These are phyloP conservation scores for Pegea sp. DNA, from an alignment of 23 tunicate genomes.

Conservation along the genomic window DNA sequence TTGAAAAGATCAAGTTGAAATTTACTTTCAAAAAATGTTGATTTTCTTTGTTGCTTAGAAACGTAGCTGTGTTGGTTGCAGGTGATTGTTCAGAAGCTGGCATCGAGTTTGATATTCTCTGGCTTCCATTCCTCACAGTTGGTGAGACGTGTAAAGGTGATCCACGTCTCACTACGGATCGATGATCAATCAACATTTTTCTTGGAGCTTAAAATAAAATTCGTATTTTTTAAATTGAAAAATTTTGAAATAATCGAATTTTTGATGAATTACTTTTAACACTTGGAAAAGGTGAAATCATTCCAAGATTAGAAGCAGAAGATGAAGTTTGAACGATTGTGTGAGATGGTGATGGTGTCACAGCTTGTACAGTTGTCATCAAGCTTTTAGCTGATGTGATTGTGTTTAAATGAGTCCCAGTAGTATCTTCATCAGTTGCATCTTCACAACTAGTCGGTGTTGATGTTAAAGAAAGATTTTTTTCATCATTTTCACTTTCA, in stretches of 20 bases:
- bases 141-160: slow-evolving; percentile 37
- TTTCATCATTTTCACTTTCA: too few species aligned
- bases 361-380: background rate
- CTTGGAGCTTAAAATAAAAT: slow-evolving; percentile 34
- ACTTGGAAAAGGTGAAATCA: slow-evolving; percentile 47
- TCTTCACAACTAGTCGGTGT: slow-evolving; percentile 30
- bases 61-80: slow-evolving; percentile 42
- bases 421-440: slow-evolving; percentile 7
- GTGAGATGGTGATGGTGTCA: slow-evolving; percentile 2
- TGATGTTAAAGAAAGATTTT: too few species aligned
- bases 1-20: background rate
- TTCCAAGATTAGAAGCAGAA: too few species aligned
- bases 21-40: slow-evolving; percentile 73
- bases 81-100: slow-evolving; percentile 20
- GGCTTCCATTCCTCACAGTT: slow-evolving; percentile 1
- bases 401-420: too few species aligned
- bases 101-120: background rate
- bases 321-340: too few species aligned
- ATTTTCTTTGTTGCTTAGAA: slow-evolving; percentile 49
- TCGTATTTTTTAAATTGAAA: too few species aligned
- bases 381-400: too few species aligned
- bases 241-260: background rate
- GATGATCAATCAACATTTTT: slow-evolving; percentile 60
- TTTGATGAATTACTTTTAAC: slow-evolving; percentile 25
- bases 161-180: slow-evolving; percentile 84